A percentile compares a stretch with the other conserved stretches of the same genome.
These are phyloP conservation scores for Pectinophora gossypiella DNA, from an alignment of 1,140 invertebrate genomes.

Conservation along the genomic window DNA sequence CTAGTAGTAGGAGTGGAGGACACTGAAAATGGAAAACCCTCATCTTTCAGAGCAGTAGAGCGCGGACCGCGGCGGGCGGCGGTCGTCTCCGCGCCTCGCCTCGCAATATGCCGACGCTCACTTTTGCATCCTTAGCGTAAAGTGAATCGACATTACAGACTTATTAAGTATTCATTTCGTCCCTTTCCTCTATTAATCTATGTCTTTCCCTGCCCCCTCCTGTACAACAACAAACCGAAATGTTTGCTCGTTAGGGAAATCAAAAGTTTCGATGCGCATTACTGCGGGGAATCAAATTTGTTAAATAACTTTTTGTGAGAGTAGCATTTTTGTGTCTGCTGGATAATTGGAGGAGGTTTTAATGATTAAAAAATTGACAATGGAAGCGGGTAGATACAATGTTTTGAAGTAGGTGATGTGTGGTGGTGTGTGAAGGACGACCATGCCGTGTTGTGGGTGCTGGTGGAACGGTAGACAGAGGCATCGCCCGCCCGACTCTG, in stretches of 20 bases:
- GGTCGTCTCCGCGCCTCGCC: slow-evolving; percentile 26
- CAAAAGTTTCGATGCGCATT: background rate
- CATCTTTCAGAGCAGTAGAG: slow-evolving; percentile 34
- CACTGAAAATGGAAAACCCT: slow-evolving; percentile 1
- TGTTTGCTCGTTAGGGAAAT: background rate
- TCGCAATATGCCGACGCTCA: background rate
- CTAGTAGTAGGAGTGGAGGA: background rate
- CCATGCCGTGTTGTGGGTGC: slow-evolving; percentile 63
- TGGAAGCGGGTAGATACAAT: no score
- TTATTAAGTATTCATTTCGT: no score
- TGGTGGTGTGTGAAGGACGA: background rate
- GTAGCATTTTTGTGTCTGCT: background rate
- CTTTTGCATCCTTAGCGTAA: slow-evolving; percentile 4
- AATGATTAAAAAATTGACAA: background rate
- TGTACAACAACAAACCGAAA: no score
- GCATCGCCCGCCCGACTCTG: slow-evolving; percentile 56
- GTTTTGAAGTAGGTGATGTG: background rate
- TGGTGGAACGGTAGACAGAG: slow-evolving; percentile 69
- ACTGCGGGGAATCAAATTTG: background rate
- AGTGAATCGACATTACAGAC: no score
- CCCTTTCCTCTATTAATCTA: no score
- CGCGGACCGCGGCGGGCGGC: slow-evolving; percentile 41
- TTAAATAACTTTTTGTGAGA: background rate
- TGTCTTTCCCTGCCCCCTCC: no score
- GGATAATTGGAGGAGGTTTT: background rate